A percentile compares a stretch with the other conserved stretches of the same genome.
These are phyloP conservation scores for Sphyrna mokarran DNA, from an alignment of 2,113 vertebrate species.

Conservation along the genomic window DNA sequence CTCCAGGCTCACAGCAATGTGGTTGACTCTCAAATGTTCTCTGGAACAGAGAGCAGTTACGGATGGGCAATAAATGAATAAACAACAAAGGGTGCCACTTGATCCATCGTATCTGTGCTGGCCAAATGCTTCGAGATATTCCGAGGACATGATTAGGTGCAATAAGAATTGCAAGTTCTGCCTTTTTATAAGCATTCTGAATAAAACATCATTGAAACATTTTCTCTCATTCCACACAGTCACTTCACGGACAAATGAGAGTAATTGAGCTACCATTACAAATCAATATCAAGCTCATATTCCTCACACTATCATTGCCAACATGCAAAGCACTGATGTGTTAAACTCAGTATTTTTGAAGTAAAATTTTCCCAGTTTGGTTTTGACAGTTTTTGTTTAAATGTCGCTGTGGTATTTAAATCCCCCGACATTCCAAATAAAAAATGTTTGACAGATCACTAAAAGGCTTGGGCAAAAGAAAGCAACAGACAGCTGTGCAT, in stretches of 20 bases:
- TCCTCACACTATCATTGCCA: background rate
- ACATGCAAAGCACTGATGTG: background rate
- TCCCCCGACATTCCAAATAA: background rate
- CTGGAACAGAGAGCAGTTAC: no score
- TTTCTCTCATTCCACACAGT: no score
- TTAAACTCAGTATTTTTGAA: background rate
- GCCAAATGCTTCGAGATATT: no score
- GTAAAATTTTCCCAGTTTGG: background rate
- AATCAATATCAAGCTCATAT: background rate
- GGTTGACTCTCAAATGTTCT: no score
- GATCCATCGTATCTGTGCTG: no score
- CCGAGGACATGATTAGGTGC: background rate
- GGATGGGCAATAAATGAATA: no score
- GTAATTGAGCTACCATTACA: background rate
- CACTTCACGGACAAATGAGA: background rate
- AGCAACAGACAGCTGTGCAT: background rate
- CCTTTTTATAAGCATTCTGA: background rate
- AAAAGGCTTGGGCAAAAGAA: background rate
- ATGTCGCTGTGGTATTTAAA: background rate
- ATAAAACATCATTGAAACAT: background rate
- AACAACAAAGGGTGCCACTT: no score
- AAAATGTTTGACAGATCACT: background rate
- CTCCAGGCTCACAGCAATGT: no score
- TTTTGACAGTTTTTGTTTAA: background rate
- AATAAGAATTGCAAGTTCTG: background rate